Percentiles rank a stretch among this genome's conserved stretches.
Evolutionary conservation across 1,140 invertebrate species (phyloP).

Genomic region (Heliconius eleuchia): DNA sequence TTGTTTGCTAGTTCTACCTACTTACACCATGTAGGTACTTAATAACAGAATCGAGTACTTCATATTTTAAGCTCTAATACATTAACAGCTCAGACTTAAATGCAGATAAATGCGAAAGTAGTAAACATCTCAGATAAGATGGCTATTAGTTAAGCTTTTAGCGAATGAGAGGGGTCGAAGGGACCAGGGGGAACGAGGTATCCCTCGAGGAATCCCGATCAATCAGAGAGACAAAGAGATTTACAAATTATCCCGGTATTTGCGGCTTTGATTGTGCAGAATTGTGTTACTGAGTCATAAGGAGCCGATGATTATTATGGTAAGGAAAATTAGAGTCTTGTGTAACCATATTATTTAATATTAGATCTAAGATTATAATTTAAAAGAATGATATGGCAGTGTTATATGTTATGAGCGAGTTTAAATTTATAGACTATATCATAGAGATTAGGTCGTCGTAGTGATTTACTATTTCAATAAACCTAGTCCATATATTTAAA

Average conservation of each 20-base stretch:
- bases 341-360: too few relatives aligned
- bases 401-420: too few relatives aligned
- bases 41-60: not conserved
- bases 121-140: constrained; percentile 25
- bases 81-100: constrained; percentile 3
- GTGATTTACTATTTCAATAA: too few relatives aligned
- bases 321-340: not conserved
- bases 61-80: constrained; percentile 9
- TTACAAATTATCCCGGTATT: constrained; percentile 20
- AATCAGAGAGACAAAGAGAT: constrained; percentile 17
- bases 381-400: too few relatives aligned
- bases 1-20: not conserved
- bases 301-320: not conserved
- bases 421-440: too few relatives aligned
- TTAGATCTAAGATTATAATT: too few relatives aligned
- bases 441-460: too few relatives aligned
- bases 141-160: constrained; percentile 26
- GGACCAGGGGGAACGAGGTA: not conserved
- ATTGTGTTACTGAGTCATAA: not conserved
- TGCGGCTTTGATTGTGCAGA: not conserved
- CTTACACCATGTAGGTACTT: too few relatives aligned
- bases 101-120: constrained; percentile 18
- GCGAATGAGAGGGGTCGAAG: constrained; percentile 8
- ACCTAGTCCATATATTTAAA: too few relatives aligned
- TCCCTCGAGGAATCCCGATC: constrained; percentile 2